Percentiles rank a stretch among this genome's conserved stretches.
Evolutionary conservation across 2,797 vertebrate genomes (phyloP).

Genomic region (Trichosurus vulpecula): DNA sequence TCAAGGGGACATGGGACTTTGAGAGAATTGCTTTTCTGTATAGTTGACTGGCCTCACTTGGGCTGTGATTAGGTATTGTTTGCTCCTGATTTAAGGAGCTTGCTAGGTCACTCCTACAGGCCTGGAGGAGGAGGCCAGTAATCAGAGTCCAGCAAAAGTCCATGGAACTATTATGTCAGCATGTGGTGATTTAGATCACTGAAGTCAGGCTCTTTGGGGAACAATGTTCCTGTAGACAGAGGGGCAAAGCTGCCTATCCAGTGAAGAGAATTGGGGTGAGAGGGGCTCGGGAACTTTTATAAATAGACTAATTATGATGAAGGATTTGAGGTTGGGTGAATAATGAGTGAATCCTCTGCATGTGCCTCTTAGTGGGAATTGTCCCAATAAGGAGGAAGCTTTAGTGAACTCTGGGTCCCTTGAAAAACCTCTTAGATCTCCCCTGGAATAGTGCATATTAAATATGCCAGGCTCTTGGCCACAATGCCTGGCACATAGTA

Average conservation of each 20-base stretch:
- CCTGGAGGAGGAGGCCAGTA: not conserved
- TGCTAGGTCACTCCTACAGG: not conserved
- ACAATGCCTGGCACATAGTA: not conserved
- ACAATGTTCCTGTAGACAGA: not conserved
- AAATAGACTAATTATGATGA: not conserved
- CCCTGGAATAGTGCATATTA: not conserved
- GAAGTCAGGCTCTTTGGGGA: not conserved
- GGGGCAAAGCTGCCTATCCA: not conserved
- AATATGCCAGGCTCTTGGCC: not conserved
- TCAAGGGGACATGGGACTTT: not conserved
- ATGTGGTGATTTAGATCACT: not conserved
- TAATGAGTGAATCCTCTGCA: not conserved
- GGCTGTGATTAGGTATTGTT: not conserved
- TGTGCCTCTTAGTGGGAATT: not conserved
- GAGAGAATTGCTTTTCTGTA: not conserved
- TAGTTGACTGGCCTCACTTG: not conserved
- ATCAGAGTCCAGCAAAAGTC: not conserved
- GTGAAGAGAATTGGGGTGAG: not conserved
- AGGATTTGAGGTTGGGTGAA: not conserved
- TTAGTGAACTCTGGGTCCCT: not conserved
- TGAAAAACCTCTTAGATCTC: constrained; percentile 3
- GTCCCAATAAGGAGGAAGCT: not conserved
- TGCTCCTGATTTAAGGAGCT: not conserved
- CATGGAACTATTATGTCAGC: not conserved
- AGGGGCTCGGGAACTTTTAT: not conserved